These are phyloP conservation scores for Drosophila tsacasi DNA, from an alignment of 1,140 invertebrate species.

Conservation along the genomic window DNA sequence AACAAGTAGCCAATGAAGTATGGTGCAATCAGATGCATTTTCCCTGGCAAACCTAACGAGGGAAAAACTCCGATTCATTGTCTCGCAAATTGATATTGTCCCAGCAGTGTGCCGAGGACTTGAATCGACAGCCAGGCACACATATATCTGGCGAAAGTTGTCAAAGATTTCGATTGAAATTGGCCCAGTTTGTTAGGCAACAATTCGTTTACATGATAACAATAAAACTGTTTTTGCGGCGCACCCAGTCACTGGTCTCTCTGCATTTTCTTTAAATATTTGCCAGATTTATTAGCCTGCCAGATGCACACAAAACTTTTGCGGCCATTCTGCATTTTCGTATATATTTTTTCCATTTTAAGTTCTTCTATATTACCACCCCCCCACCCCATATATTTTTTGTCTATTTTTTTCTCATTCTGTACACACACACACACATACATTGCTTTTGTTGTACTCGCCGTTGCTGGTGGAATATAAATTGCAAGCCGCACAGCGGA, in stretches of 20 bases:
- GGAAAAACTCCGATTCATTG: conserved; percentile 57
- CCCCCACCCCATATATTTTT: conserved; percentile 15
- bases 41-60: conserved; percentile 58
- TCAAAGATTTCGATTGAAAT: conserved; percentile 24
- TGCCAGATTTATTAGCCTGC: conserved; percentile 57
- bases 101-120: conserved; percentile 1
- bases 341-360: conserved; percentile 54
- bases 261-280: conserved; percentile 42
- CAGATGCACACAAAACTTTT: conserved; percentile 48
- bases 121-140: conserved; percentile 8
- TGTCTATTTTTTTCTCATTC: background rate
- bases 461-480: conserved; percentile 50
- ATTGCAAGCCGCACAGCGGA: conserved; percentile 59
- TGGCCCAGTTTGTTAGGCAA: conserved; percentile 46
- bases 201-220: conserved; percentile 63
- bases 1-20: conserved; percentile 65
- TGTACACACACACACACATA: conserved; percentile 5
- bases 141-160: conserved; percentile 5
- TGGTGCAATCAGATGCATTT: conserved; percentile 76
- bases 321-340: conserved; percentile 46
- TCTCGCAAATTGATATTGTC: conserved; percentile 78
- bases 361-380: conserved; percentile 30
- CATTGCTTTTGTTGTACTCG: conserved; percentile 31
- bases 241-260: conserved; percentile 5
- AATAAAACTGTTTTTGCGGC: conserved; percentile 51